These are phyloP conservation scores for Plutella xylostella DNA, from an alignment of 2,888 invertebrate genomes.

Conservation along the genomic window DNA sequence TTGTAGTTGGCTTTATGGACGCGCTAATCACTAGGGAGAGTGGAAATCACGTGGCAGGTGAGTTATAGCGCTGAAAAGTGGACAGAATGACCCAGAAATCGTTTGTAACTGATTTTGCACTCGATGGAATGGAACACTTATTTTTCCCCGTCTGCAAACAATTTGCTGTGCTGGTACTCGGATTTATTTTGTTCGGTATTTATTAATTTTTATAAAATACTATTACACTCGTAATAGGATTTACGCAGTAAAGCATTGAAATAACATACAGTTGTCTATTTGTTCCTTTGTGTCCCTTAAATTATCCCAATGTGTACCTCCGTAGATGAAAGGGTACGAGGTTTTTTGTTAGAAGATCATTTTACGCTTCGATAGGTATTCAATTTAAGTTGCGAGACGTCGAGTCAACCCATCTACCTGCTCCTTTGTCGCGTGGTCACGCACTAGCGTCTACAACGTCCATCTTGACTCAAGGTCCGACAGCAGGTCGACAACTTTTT, in stretches of 20 bases:
- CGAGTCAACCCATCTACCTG: constrained; percentile 34
- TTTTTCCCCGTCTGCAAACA: no score
- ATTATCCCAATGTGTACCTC: neutral
- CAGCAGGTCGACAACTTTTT: no score
- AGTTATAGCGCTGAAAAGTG: constrained; percentile 21
- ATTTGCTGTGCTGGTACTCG: no score
- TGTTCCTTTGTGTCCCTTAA: no score
- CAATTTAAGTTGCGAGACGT: constrained; percentile 51
- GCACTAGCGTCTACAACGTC: constrained; percentile 18
- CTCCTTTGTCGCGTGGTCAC: constrained; percentile 51
- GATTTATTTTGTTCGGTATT: no score
- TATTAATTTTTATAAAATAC: no score
- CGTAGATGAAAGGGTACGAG: constrained; percentile 2
- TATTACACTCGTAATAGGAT: no score
- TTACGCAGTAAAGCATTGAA: no score
- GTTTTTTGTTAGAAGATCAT: constrained; percentile 46
- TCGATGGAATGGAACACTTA: no score
- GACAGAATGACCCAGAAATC: constrained; percentile 20
- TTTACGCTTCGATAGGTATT: constrained; percentile 56
- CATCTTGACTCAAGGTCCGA: neutral
- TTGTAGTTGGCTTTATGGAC: constrained; percentile 44
- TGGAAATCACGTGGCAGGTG: constrained; percentile 16
- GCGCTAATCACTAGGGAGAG: constrained; percentile 35
- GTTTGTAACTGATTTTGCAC: no score
- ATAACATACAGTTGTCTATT: no score